Conservation (phyloP, 1,140 invertebrate species). For the Drosophila chauvacae region DNA sequence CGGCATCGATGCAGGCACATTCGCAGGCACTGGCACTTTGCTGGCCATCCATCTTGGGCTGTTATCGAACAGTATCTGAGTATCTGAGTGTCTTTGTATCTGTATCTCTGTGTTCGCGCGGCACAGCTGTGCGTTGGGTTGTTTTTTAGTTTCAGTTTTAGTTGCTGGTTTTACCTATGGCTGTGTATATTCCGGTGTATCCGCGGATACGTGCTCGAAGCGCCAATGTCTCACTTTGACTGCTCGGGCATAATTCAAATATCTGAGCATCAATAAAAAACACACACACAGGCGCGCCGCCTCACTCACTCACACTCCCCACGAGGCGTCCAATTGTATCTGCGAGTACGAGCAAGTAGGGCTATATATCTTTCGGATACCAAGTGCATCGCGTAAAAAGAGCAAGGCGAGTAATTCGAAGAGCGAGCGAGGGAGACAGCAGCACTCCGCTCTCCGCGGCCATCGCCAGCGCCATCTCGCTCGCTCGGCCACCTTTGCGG, state of each 20-base stretch:
- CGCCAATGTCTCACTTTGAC: conserved; percentile 85
- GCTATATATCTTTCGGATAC: conserved; percentile 30
- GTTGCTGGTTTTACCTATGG: conserved; percentile 2
- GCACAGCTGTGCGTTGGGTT: conserved; percentile 54
- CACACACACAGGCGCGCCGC: conserved; percentile 34
- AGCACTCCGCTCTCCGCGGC: conserved; percentile 26
- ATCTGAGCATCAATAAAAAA: conserved; percentile 85
- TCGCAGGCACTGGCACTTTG: conserved; percentile 44
- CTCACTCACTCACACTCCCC: conserved; percentile 35
- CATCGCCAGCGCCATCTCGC: conserved; percentile 40
- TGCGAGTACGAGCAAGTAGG: conserved; percentile 75
- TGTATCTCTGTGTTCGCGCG: conserved; percentile 52
- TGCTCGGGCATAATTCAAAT: conserved; percentile 85
- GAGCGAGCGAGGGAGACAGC: conserved; percentile 54
- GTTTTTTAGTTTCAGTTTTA: conserved; percentile 20
- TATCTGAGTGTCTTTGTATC: conserved; percentile 15
- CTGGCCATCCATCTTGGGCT: conserved; percentile 72
- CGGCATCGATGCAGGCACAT: conserved; percentile 67
- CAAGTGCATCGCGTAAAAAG: conserved; percentile 66
- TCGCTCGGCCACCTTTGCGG: conserved; percentile 69
- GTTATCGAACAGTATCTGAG: conserved; percentile 42
- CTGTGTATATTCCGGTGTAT: conserved; percentile 57
- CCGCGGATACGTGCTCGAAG: conserved; percentile 84
- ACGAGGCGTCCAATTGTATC: conserved; percentile 73
- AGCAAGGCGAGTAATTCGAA: conserved; percentile 48